Base-by-base conservation (phyloP, 2,797 vertebrate genomes). In the Catamblyrhynchus diadema region DNA sequence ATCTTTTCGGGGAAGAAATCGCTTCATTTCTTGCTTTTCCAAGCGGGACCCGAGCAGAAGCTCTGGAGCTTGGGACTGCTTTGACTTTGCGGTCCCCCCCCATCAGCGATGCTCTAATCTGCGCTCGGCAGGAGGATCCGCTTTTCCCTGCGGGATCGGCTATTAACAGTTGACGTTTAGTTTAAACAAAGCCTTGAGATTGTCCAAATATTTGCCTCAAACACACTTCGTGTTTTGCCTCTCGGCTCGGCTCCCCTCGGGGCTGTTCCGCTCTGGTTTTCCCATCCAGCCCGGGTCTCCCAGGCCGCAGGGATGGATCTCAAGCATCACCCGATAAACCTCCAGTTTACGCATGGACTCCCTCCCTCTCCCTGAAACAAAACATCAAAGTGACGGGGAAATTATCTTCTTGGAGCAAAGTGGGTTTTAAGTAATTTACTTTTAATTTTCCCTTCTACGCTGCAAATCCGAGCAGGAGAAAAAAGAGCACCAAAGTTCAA, bases 181-280 rank as follows among this genome's bases (percentile, higher is more conserved):
- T 86, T 96, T 94, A 92, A 96, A 94, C 94, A 95, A 93, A 96
- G 92, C 85, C 91, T 87, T n/a, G 42, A 94, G 83, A 91, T 85
- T 94, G 94, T 95, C 95, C 93, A 96, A 97, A 97, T 96, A 96
- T 96, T 96, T 97, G 95, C 87, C 85, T 94, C 93, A 81, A 94
- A 94, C 81, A 93, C 54, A 10, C 77, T 82, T 10, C 0, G 56
- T 65, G 83, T 80, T 88, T 77, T 66, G 79, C 88, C 91, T 93
- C 83, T 90, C 88, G 2, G 91, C 90, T 84, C 19, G 2, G 71
- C 88, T 81, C 79, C 72, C 72, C 80, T 71, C 28, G 11, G 80
- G 80, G 50, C 7, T 24, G 78, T 32, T 85, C 54, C 8, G 2
- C 44, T 62, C 41, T 5, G 10, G 7, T 51, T 70, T 92, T 16